A percentile compares a stretch with the other conserved stretches of the same genome.
phyloP scores from a whole-genome alignment of 2,888 invertebrate species.

The Acrobasis consociella region DNA sequence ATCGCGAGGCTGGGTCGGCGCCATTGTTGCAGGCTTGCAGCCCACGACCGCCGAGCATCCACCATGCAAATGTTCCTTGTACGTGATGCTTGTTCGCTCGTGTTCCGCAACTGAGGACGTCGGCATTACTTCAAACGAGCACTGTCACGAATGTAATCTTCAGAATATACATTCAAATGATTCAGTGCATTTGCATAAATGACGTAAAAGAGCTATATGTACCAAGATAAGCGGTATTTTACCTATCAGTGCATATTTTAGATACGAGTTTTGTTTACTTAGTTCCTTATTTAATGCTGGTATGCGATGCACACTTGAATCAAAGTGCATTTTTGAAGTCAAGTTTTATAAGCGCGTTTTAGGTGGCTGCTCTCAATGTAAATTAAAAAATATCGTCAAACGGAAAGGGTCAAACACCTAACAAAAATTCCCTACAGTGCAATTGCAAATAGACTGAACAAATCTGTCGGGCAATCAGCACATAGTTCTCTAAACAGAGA shows the following conservation, averaged over 20 bases:
- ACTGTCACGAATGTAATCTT: slow-evolving; percentile 9
- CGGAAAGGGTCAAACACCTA: background rate
- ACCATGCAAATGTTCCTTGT: slow-evolving; percentile 29
- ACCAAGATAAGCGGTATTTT: slow-evolving; percentile 9
- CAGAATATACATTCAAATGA: background rate
- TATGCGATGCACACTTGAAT: background rate
- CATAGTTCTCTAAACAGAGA: background rate
- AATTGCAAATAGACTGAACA: slow-evolving; percentile 10
- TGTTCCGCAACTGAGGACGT: slow-evolving; percentile 10
- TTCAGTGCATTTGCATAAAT: background rate
- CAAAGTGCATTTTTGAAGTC: slow-evolving; percentile 7
- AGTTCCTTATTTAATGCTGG: slow-evolving; percentile 1
- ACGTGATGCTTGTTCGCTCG: slow-evolving; percentile 18
- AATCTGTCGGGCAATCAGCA: slow-evolving; percentile 10
- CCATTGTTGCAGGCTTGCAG: slow-evolving; percentile 46
- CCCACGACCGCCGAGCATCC: slow-evolving; percentile 20
- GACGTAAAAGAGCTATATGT: background rate
- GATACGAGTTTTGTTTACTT: background rate
- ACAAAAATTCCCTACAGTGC: slow-evolving; percentile 1
- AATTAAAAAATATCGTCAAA: background rate
- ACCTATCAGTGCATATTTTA: background rate
- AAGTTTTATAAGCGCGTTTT: background rate
- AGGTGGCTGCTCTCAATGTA: background rate
- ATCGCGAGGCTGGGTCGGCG: slow-evolving; percentile 47
- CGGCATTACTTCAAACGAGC: slow-evolving; percentile 12